Evolutionary conservation across 2,113 vertebrate species (phyloP).

Genomic region (Mobula hypostoma): DNA sequence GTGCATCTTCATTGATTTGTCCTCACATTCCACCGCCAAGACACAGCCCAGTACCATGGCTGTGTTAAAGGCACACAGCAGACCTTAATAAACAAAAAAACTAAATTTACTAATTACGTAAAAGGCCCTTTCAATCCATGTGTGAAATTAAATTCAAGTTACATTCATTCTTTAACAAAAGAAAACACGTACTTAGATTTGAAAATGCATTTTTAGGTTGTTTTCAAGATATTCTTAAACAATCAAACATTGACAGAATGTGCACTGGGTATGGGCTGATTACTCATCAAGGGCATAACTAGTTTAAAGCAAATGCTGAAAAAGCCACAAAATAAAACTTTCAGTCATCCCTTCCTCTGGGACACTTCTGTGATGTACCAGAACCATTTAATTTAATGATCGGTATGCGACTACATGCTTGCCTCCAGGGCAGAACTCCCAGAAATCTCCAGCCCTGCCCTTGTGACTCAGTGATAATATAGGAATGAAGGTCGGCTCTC

Average conservation of each 20-base stretch:
- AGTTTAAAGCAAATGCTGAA: neutral
- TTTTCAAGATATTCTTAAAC: too few relatives aligned
- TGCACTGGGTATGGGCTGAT: neutral
- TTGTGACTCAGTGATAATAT: neutral
- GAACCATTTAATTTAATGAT: neutral
- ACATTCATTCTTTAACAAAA: neutral
- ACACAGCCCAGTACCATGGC: neutral
- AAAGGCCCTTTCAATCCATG: neutral
- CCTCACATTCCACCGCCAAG: neutral
- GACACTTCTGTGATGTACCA: too few relatives aligned
- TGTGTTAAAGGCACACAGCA: neutral
- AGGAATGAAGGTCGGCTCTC: neutral
- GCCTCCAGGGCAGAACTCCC: too few relatives aligned
- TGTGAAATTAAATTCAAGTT: neutral
- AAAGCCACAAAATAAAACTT: too few relatives aligned
- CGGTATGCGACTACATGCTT: neutral
- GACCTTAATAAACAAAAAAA: neutral
- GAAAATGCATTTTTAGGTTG: too few relatives aligned
- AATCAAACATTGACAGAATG: neutral
- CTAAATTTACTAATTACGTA: neutral
- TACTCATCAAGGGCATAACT: neutral
- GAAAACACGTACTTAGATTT: too few relatives aligned
- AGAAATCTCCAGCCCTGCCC: neutral
- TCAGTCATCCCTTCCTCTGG: neutral
- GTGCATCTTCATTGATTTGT: too few relatives aligned